Evolutionary conservation across 2,888 invertebrate genomes (phyloP).

Genomic region (Ophion costatus): DNA sequence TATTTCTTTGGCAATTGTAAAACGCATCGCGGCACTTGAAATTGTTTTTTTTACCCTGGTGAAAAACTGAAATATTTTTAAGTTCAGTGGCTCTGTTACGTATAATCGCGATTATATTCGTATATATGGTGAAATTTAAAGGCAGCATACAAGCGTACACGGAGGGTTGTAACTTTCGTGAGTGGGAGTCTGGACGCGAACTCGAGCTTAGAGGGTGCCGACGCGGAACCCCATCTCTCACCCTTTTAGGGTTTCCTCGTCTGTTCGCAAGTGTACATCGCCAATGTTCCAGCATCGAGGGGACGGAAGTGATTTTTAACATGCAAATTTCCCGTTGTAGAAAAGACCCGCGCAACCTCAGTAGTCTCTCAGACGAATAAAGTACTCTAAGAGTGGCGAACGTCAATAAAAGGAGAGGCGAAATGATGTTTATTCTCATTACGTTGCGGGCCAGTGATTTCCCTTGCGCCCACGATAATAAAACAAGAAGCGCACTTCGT

Average conservation of each 20-base stretch:
- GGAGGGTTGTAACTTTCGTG: conserved; percentile 38
- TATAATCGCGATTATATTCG: not conserved
- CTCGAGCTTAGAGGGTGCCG: conserved; percentile 35
- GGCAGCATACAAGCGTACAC: not conserved
- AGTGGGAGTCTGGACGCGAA: conserved; percentile 37
- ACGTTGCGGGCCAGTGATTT: conserved; percentile 14
- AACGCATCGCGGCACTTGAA: not conserved
- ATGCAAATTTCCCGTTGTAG: conserved; percentile 70
- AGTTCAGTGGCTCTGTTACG: not conserved
- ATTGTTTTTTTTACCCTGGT: not conserved
- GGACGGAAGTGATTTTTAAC: conserved; percentile 73
- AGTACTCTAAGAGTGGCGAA: conserved; percentile 21
- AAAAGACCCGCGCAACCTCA: conserved; percentile 40
- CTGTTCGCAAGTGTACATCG: conserved; percentile 52
- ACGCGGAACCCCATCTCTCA: conserved; percentile 43
- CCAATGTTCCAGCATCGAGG: conserved; percentile 58
- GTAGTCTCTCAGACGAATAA: conserved; percentile 38
- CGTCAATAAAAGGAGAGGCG: conserved; percentile 15
- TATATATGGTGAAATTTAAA: conserved; percentile 19
- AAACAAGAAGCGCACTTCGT: not conserved
- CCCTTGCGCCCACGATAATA: not conserved
- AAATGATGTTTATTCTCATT: conserved; percentile 51
- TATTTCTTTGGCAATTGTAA: not conserved
- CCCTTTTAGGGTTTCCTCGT: conserved; percentile 47
- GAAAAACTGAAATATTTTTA: not conserved